Percentiles rank a stretch among this genome's conserved stretches.
Conservation (phyloP, 2,888 invertebrate genomes). For the Drepanosiphum platanoidis region DNA sequence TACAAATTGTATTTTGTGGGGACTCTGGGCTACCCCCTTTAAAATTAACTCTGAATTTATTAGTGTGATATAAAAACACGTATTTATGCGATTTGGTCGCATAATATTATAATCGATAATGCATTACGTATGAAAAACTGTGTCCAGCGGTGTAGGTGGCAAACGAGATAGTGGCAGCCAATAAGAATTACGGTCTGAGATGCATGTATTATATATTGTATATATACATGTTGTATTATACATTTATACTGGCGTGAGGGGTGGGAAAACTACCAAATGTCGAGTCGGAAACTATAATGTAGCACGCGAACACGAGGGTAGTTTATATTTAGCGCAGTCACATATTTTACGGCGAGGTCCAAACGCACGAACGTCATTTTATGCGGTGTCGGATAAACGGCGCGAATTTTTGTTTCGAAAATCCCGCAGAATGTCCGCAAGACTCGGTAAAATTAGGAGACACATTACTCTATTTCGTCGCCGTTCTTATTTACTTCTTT, state of each 20-base stretch:
- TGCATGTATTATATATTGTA: neutral
- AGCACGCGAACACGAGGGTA: neutral
- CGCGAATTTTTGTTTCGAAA: neutral
- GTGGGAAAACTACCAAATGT: slow-evolving; percentile 27
- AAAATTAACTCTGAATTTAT: too few species aligned
- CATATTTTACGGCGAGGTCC: neutral
- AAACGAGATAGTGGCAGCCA: neutral
- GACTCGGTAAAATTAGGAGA: neutral
- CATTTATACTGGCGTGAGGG: too few species aligned
- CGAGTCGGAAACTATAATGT: neutral
- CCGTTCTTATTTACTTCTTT: too few species aligned
- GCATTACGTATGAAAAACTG: slow-evolving; percentile 28
- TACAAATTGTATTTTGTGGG: neutral
- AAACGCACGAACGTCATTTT: neutral
- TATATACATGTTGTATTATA: neutral
- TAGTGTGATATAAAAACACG: neutral
- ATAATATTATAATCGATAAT: slow-evolving; percentile 10
- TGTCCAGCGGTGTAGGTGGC: neutral
- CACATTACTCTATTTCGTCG: neutral
- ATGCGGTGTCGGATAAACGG: neutral
- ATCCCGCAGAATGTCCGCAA: neutral
- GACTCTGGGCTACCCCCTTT: too few species aligned
- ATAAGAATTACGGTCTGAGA: slow-evolving; percentile 17
- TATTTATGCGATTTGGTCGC: neutral
- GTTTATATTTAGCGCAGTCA: neutral